Conservation (phyloP, 2,113 vertebrate genomes). For the Otocyon megalotis region DNA sequence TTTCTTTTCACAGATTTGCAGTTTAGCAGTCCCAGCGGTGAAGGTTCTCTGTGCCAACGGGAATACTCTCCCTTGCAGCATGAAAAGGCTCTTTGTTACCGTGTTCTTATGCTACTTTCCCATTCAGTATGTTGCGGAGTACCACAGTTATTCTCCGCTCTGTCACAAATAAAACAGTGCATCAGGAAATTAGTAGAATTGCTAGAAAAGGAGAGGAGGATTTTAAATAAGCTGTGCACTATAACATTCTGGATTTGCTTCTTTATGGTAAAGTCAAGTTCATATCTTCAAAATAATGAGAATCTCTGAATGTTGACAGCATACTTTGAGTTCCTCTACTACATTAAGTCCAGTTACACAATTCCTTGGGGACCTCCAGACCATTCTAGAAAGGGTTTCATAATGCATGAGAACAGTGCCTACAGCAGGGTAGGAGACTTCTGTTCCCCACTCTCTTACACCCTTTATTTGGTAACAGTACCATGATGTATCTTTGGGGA, state of each 20-base stretch:
- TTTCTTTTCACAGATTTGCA: constrained; percentile 36
- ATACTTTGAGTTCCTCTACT: not conserved
- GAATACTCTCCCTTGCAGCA: not conserved
- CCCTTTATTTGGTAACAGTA: not conserved
- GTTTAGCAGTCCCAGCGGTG: not conserved
- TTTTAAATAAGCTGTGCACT: not conserved
- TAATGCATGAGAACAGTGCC: not conserved
- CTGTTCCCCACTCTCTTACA: not conserved
- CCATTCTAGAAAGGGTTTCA: not conserved
- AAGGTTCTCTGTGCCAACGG: constrained; percentile 9
- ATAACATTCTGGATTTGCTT: not conserved
- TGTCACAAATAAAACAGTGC: not conserved
- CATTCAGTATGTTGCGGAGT: constrained; percentile 29
- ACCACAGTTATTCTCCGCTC: not conserved
- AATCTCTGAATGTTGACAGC: not conserved
- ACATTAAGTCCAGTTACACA: not conserved
- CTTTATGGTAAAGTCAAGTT: not conserved
- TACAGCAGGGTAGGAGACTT: not conserved
- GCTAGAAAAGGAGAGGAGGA: not conserved
- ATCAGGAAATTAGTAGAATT: not conserved
- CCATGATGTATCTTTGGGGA: not conserved
- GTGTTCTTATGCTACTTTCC: not conserved
- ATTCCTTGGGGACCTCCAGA: not conserved
- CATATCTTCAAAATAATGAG: not conserved
- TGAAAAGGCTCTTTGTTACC: constrained; percentile 71